Evolutionary conservation across 2,113 vertebrate species (phyloP), one percentile per base, ranked within the genome.

Genomic region (Hyla sarda): DNA sequence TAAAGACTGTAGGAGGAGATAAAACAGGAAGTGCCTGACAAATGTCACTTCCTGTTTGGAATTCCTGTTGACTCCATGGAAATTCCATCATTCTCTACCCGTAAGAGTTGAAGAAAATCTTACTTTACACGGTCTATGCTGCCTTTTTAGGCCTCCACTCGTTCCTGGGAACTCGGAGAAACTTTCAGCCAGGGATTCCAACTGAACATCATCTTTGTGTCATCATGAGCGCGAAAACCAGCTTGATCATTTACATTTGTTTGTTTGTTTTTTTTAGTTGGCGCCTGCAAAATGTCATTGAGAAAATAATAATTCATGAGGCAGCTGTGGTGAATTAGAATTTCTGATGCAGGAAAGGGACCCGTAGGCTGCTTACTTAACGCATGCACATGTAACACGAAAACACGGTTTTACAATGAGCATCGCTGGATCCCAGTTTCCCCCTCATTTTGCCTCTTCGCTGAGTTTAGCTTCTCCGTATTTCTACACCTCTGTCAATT

Each of bases 401-500:
- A 87, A 87, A 87, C 85, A 87, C 85, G 85, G 85, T 82, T 87
- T 87, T 82, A 87, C 85, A 87, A 87, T 87, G 85, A 87, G 85
- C 75, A 74, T 81, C 54, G 50, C 67, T 74, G 78, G 85, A 81
- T 87, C 78, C 85, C 69, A 86, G 77, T 73, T 86, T 82, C 41
- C 85, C 85, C 78, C 41, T 87, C 71, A 74, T 81, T 87, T 87
- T 82, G 84, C 84, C 76, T 86, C 65, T 72, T 60, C 67, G 47
- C 76, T 86, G 67, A 82, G 85, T 87, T 87, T 87, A 87, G 67
- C 85, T 87, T 82, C 85, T 87, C 47, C 85, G 85, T 82, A 87
- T 87, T 86, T 87, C 85, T 87, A 87, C 85, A 87, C 85, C 85
- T 87, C 85, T 87, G 85, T 87, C 85, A 87, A 87, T 87, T 87